Conservation (phyloP, 2,113 vertebrate genomes). For the Eulemur macaco region DNA sequence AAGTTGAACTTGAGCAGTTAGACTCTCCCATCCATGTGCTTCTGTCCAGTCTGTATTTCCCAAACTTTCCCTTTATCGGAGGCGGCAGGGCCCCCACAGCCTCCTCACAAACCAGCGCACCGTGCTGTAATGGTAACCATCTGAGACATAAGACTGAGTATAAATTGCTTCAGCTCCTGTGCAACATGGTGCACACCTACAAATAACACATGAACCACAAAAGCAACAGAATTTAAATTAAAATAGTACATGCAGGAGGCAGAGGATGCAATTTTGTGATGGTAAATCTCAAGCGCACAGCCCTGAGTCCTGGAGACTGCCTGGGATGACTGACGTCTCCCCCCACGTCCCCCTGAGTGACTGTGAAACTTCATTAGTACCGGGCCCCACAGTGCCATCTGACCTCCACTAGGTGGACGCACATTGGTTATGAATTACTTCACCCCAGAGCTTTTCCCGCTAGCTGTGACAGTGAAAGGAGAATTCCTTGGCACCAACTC, state of each 20-base stretch:
- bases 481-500: background rate
- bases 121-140: fast-evolving
- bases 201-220: background rate
- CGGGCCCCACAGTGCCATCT: background rate
- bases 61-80: background rate
- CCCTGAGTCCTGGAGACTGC: background rate
- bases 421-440: background rate
- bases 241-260: background rate
- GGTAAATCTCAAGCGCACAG: background rate
- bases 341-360: background rate
- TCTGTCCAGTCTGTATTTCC: background rate
- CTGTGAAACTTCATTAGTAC: background rate
- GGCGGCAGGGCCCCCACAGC: fast-evolving
- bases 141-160: background rate
- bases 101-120: background rate
- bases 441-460: background rate
- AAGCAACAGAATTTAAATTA: background rate
- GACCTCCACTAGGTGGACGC: background rate
- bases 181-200: background rate
- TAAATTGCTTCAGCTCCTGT: background rate
- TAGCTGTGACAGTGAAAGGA: background rate
- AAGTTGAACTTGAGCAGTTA: background rate
- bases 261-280: background rate
- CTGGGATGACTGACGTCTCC: background rate
- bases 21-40: fast-evolving